Percentiles rank a stretch among this genome's conserved stretches.
These are phyloP conservation scores for Thunnus thynnus DNA, from an alignment of 2,113 vertebrate species.

Conservation along the genomic window DNA sequence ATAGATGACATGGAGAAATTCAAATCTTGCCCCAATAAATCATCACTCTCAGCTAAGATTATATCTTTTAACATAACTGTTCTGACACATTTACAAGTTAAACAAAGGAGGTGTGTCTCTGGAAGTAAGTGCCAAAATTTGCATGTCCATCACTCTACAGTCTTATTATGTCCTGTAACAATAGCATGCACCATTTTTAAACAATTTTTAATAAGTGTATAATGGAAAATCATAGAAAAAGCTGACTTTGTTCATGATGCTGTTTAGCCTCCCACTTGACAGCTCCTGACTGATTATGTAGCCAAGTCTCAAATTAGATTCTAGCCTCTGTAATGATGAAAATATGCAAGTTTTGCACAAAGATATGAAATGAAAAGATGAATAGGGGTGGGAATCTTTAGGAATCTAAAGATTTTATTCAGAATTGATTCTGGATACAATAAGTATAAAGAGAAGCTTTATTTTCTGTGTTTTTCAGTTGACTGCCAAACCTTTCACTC, in stretches of 20 bases:
- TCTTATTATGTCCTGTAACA: constrained; percentile 1
- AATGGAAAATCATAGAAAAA: neutral
- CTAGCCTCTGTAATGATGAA: too few species aligned
- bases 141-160: neutral
- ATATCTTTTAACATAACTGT: neutral
- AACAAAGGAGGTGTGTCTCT: neutral
- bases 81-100: too few species aligned
- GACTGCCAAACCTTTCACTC: neutral
- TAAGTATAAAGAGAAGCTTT: too few species aligned
- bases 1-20: neutral
- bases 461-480: neutral
- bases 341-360: constrained; percentile 5
- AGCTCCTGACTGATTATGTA: constrained; percentile 23
- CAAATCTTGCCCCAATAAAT: neutral
- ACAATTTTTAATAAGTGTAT: neutral
- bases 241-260: constrained; percentile 18
- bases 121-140: neutral
- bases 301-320: neutral
- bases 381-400: neutral
- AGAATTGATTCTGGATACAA: neutral
- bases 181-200: neutral
- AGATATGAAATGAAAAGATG: neutral
- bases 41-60: neutral
- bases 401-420: neutral
- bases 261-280: constrained; percentile 15